Base-by-base conservation (phyloP, 2,888 invertebrate species). In the Diarsia brunnea region DNA sequence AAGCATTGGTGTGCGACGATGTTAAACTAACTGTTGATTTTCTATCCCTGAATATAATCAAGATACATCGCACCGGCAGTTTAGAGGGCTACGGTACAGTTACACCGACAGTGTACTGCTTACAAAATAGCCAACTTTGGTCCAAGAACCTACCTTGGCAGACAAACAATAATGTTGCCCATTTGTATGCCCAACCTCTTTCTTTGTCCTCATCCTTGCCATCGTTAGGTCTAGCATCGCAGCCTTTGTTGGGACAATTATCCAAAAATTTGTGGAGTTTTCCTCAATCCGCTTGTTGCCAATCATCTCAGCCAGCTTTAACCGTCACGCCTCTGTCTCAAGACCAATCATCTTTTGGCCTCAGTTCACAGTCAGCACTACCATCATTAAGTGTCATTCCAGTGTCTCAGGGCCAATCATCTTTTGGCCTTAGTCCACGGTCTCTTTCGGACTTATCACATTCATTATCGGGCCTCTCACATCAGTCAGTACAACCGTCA, bases 1-100 rank as follows among this genome's bases (percentile, higher is more conserved):
- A 0, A 0, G 63, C 4, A 63, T 8, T 31, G 16, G 63, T 43
- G 7, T 77, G 77, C 45, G 77, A 77, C 11, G 77, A 72, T 11
- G 10, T 31, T 14, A 0, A 11, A 21, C 43, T 55, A 12, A 0
- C 7, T 0, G 72, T 49, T 43, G 12, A 4, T 21, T 77, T 78
- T 21, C 1, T 31, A 31, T 0, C 12, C 14, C 0, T 0, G 2
- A 49, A 45, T 8, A 4, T 79, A 8, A 64, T 77, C 43, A 4
- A 3, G 7, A 24, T 77, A 2, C 72, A 64, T 21, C 77, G 77
- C 14, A 1, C 8, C 7, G 77, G 77, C 11, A 16, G 0, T 14
- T 11, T 71, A 1, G 0, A 0, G 4, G 16, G 8, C 3, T 1
- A 2, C 24, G 77, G 55, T 31, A 64, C 10, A 14, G 72, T 77